These are phyloP conservation scores for Anolis apletophallus DNA, from an alignment of 2,797 vertebrate species.

Conservation along the genomic window DNA sequence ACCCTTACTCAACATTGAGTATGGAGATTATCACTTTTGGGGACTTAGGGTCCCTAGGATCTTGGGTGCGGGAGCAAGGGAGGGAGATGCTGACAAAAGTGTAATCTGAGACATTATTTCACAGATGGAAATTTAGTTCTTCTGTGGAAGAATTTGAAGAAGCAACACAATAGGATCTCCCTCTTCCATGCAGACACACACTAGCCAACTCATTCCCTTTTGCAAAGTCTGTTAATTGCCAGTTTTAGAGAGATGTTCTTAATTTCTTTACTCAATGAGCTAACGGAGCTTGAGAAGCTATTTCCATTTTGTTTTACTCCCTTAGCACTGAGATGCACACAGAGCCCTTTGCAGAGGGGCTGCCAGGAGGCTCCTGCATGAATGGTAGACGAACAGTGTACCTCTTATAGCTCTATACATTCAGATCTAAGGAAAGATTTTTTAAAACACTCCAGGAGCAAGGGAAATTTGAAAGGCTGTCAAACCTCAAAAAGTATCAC, in stretches of 20 bases:
- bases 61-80: too few relatives aligned
- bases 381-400: not conserved
- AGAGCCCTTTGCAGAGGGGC: not conserved
- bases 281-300: conserved; percentile 16
- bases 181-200: too few relatives aligned
- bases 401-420: not conserved
- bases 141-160: too few relatives aligned
- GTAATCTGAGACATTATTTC: not conserved
- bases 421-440: not conserved
- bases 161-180: not conserved
- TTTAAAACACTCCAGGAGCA: not conserved
- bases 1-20: not conserved
- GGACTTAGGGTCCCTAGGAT: not conserved
- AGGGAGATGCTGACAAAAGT: too few relatives aligned
- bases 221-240: not conserved
- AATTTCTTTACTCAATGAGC: not conserved
- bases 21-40: not conserved
- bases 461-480: accelerated
- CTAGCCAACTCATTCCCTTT: not conserved
- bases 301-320: conserved; percentile 21
- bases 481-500: accelerated
- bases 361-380: conserved; percentile 32
- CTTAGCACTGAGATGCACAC: conserved; percentile 3
- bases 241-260: not conserved
- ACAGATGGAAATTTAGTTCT: not conserved